phyloP scores from a whole-genome alignment of 2,888 invertebrate genomes.

The Eristalis tenax region DNA sequence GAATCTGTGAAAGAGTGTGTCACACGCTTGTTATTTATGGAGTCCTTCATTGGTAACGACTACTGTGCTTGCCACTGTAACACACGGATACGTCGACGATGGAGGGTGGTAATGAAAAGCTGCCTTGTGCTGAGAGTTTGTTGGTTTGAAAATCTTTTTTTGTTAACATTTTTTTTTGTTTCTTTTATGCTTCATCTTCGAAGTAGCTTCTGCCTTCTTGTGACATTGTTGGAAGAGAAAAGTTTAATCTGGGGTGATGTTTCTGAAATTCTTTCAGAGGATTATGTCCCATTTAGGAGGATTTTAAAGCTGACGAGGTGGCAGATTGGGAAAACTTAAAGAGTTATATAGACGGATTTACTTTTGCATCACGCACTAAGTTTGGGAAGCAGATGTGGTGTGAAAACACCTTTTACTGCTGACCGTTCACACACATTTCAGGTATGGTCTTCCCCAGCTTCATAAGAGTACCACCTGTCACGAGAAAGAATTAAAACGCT shows the following conservation, averaged over 20 bases:
- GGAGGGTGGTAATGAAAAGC: slow-evolving; percentile 63
- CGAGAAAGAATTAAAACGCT: too few relatives aligned
- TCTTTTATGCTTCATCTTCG: not conserved
- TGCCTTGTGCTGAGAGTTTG: slow-evolving; percentile 12
- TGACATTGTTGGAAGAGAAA: slow-evolving; percentile 26
- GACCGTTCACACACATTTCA: too few relatives aligned
- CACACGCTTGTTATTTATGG: slow-evolving; percentile 74
- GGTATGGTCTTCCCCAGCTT: too few relatives aligned
- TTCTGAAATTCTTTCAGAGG: not conserved
- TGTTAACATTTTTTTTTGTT: not conserved
- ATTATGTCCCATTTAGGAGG: not conserved
- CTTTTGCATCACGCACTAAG: too few relatives aligned
- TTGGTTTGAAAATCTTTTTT: slow-evolving; percentile 37
- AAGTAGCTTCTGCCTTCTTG: slow-evolving; percentile 16
- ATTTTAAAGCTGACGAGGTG: not conserved
- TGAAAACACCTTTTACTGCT: too few relatives aligned
- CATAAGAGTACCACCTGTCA: too few relatives aligned
- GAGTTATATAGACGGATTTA: not conserved
- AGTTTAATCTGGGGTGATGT: slow-evolving; percentile 12
- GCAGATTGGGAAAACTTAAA: not conserved
- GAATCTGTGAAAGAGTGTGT: slow-evolving; percentile 71
- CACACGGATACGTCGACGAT: slow-evolving; percentile 3
- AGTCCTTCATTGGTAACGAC: slow-evolving; percentile 72
- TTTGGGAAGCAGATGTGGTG: too few relatives aligned
- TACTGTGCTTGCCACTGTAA: slow-evolving; percentile 31